phyloP scores from a whole-genome alignment of 2,113 vertebrate genomes.

The Numenius arquata region DNA sequence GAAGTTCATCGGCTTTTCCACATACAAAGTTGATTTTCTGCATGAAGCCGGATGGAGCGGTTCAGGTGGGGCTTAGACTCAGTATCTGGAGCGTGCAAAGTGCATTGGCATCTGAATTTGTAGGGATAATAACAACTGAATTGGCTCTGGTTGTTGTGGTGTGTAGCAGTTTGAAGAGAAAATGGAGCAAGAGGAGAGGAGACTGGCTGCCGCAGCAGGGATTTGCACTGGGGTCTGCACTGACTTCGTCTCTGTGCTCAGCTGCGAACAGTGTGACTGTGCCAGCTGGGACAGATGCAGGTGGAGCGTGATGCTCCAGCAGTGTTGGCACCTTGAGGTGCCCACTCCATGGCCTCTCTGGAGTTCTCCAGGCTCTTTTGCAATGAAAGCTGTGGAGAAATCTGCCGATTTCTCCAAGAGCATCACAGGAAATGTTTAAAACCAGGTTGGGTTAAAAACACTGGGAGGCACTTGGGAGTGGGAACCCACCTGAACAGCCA shows the following conservation, averaged over 20 bases:
- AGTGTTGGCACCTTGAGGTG: neutral
- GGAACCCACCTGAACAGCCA: neutral
- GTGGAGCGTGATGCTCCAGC: neutral
- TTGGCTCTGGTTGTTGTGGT: neutral
- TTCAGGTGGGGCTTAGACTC: neutral
- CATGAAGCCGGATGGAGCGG: neutral
- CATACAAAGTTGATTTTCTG: neutral
- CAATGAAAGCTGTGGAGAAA: neutral
- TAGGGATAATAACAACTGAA: neutral
- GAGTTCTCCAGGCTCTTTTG: neutral
- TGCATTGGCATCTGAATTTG: neutral
- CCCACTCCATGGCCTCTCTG: neutral
- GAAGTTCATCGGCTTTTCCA: neutral
- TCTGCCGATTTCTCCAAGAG: neutral
- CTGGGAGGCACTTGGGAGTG: neutral
- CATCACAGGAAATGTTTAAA: neutral
- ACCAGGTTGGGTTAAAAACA: neutral
- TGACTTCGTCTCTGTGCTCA: neutral
- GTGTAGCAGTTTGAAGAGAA: neutral
- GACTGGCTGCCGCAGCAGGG: fast-evolving
- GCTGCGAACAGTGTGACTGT: fast-evolving
- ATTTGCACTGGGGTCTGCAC: neutral
- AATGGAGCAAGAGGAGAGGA: neutral
- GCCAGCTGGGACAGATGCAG: neutral
- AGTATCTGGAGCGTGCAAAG: neutral